Conservation (phyloP, 2,888 invertebrate species). For the Clitarchus hookeri region DNA sequence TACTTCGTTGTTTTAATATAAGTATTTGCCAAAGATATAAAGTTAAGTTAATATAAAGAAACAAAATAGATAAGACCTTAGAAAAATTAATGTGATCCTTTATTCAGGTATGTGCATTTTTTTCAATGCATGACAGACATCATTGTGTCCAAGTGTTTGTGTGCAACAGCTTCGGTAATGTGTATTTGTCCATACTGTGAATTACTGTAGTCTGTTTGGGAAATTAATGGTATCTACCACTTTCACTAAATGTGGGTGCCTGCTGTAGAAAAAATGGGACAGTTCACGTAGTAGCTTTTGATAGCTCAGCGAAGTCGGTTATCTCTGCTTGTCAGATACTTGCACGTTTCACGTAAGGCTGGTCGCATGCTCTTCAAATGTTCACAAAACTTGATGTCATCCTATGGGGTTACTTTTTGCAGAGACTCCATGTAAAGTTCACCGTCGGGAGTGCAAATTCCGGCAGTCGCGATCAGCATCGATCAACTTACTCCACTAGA, state of each 20-base stretch:
- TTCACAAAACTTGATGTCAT: neutral
- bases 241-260: neutral
- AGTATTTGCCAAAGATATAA: too few relatives aligned
- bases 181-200: neutral
- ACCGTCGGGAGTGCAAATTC: neutral
- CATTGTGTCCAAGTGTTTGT: neutral
- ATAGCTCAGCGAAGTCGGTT: neutral
- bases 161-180: neutral
- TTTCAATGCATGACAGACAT: neutral
- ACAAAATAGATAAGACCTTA: too few relatives aligned
- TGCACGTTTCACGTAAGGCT: neutral
- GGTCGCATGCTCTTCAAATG: neutral
- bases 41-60: too few relatives aligned
- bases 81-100: too few relatives aligned
- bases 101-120: neutral
- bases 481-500: neutral
- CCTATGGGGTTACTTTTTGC: conserved; percentile 3
- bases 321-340: neutral
- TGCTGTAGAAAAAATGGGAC: neutral
- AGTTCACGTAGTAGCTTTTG: neutral
- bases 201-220: neutral
- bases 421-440: neutral
- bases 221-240: neutral
- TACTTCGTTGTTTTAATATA: too few relatives aligned
- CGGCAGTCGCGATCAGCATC: neutral